phyloP scores from a whole-genome alignment of 2,888 invertebrate genomes.

The Oligia fasciuncula region DNA sequence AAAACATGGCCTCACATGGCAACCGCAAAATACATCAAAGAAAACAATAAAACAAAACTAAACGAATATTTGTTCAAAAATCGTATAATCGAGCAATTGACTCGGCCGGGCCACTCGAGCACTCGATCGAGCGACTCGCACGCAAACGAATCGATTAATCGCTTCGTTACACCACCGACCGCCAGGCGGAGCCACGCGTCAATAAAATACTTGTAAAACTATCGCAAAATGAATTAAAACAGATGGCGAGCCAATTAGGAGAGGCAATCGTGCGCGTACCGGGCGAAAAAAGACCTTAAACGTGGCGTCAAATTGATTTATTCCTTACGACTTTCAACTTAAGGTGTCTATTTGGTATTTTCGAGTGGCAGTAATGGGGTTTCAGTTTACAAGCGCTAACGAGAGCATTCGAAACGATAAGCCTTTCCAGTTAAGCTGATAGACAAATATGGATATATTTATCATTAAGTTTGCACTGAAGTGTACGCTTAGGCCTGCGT shows the following conservation, averaged over 20 bases:
- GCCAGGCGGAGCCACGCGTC: slow-evolving; percentile 89
- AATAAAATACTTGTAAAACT: slow-evolving; percentile 90
- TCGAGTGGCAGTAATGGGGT: slow-evolving; percentile 80
- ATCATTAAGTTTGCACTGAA: slow-evolving; percentile 86
- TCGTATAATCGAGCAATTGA: slow-evolving; percentile 80
- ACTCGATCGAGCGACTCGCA: slow-evolving; percentile 83
- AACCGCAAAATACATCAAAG: slow-evolving; percentile 43
- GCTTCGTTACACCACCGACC: slow-evolving; percentile 84
- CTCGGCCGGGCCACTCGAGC: slow-evolving; percentile 73
- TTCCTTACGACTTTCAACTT: slow-evolving; percentile 68
- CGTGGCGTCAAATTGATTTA: slow-evolving; percentile 69
- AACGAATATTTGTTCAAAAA: slow-evolving; percentile 78
- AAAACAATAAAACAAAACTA: slow-evolving; percentile 73
- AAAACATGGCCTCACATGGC: slow-evolving; percentile 54
- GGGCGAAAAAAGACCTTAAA: slow-evolving; percentile 84
- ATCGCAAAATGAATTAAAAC: slow-evolving; percentile 90
- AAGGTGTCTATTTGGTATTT: slow-evolving; percentile 75
- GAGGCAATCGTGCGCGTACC: slow-evolving; percentile 89
- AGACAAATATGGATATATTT: slow-evolving; percentile 90
- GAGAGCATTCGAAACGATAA: slow-evolving; percentile 85
- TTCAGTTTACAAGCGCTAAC: slow-evolving; percentile 88
- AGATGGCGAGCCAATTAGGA: slow-evolving; percentile 90
- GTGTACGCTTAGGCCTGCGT: slow-evolving; percentile 75
- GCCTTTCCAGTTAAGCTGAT: slow-evolving; percentile 86
- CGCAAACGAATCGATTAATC: slow-evolving; percentile 89